phyloP scores from a whole-genome alignment of 1,140 invertebrate species.

The Heliconius eleuchia region DNA sequence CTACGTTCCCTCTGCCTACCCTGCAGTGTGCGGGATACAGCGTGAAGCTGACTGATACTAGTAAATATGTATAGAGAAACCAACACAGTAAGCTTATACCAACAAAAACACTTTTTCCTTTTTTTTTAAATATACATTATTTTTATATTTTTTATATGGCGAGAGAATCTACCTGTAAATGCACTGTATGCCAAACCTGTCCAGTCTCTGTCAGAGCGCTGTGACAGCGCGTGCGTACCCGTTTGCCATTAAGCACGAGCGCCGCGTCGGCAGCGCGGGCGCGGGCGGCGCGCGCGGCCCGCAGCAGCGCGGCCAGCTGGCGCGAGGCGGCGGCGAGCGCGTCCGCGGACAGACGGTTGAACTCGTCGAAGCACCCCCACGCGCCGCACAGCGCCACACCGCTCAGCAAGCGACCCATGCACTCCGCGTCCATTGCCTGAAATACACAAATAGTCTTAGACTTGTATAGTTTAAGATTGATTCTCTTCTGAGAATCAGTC shows the following conservation, averaged over 20 bases:
- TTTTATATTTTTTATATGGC: too few species aligned
- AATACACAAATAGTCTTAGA: neutral
- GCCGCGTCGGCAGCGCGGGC: neutral
- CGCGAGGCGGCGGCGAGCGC: slow-evolving; percentile 94
- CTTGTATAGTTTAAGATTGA: too few species aligned
- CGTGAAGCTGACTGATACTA: too few species aligned
- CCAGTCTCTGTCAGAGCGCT: too few species aligned
- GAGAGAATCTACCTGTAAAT: too few species aligned
- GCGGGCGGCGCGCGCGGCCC: neutral
- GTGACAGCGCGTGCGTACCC: slow-evolving; percentile 50
- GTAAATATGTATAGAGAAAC: too few species aligned
- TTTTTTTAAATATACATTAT: too few species aligned
- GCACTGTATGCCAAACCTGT: too few species aligned
- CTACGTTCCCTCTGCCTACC: too few species aligned
- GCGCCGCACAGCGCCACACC: slow-evolving; percentile 97
- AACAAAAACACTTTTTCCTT: too few species aligned
- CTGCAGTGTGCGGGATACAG: neutral
- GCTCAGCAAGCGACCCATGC: slow-evolving; percentile 95
- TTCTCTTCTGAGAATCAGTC: too few species aligned
- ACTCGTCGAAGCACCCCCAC: slow-evolving; percentile 99
- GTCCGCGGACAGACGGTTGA: slow-evolving; percentile 96
- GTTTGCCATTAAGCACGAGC: slow-evolving; percentile 84
- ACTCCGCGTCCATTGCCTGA: slow-evolving; percentile 95
- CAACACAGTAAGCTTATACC: too few species aligned
- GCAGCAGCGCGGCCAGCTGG: slow-evolving; percentile 87